Conservation (phyloP, 1,140 invertebrate genomes). For the Drosophila pandora region DNA sequence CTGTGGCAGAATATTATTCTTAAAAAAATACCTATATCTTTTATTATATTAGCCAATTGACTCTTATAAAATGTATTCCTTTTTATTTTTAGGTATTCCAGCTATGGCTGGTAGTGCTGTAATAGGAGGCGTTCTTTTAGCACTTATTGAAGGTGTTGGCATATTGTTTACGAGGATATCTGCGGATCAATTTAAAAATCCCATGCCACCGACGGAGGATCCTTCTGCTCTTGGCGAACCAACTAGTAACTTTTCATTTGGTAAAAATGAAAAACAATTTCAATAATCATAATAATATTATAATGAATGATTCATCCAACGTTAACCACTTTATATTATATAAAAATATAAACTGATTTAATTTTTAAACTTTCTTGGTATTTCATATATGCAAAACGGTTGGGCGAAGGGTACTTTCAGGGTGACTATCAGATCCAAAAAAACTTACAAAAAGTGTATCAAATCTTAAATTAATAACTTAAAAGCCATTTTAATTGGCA, state of each 20-base stretch:
- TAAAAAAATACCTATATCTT: no score
- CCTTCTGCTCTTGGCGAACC: constrained; percentile 32
- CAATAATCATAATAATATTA: constrained; percentile 21
- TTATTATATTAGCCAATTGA: not conserved
- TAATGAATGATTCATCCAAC: no score
- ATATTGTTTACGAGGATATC: constrained; percentile 42
- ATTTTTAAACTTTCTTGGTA: no score
- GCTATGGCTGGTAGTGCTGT: constrained; percentile 39
- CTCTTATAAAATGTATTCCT: not conserved
- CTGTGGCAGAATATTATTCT: no score
- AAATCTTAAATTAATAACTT: no score
- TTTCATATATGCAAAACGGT: no score
- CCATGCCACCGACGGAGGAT: constrained; percentile 29
- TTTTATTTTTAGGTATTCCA: constrained; percentile 25
- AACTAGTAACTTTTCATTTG: constrained; percentile 25
- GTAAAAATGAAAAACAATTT: constrained; percentile 29
- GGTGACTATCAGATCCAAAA: no score
- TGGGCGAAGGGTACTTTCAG: no score
- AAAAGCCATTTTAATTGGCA: no score
- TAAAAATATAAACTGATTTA: no score
- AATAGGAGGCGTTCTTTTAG: constrained; percentile 31
- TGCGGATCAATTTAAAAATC: constrained; percentile 35
- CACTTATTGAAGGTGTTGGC: constrained; percentile 36
- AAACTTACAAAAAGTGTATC: no score
- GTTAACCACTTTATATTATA: no score